Evolutionary conservation across 2,113 vertebrate genomes (phyloP).

Genomic region (Pseudopipra pipra): DNA sequence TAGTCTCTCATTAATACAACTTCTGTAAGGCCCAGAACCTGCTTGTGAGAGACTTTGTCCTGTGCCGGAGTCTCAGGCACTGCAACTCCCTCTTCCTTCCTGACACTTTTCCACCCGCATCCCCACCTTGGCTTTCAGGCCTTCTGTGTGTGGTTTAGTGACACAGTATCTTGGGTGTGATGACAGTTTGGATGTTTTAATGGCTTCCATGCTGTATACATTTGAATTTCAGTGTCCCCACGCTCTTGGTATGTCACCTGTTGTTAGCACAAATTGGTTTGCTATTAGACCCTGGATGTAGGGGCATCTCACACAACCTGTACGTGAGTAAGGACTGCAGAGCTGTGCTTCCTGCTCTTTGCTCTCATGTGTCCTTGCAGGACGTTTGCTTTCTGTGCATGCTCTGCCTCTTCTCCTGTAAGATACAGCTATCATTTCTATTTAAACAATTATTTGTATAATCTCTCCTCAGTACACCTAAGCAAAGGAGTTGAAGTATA

Average conservation of each 20-base stretch:
- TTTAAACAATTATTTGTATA: background rate
- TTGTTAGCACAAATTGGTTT: background rate
- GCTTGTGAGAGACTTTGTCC: background rate
- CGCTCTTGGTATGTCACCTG: background rate
- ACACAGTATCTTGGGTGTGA: background rate
- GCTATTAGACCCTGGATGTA: fast-evolving
- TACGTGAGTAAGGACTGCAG: fast-evolving
- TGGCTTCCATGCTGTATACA: background rate
- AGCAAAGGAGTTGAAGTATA: background rate
- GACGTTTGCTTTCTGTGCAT: background rate
- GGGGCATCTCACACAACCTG: too few relatives aligned
- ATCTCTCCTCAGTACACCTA: background rate
- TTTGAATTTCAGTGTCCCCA: background rate
- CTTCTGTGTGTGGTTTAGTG: background rate
- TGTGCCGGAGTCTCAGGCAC: background rate
- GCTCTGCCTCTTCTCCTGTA: background rate
- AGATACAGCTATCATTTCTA: background rate
- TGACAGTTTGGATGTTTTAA: background rate
- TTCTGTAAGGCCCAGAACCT: background rate
- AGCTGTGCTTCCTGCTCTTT: background rate
- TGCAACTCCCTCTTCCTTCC: background rate
- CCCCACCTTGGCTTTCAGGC: background rate
- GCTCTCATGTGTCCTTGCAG: background rate
- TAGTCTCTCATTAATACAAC: background rate
- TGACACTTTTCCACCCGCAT: fast-evolving